Evolutionary conservation across 2,888 invertebrate species (phyloP), one percentile per base, ranked within the genome.

Genomic region (Cephus sareptanus): DNA sequence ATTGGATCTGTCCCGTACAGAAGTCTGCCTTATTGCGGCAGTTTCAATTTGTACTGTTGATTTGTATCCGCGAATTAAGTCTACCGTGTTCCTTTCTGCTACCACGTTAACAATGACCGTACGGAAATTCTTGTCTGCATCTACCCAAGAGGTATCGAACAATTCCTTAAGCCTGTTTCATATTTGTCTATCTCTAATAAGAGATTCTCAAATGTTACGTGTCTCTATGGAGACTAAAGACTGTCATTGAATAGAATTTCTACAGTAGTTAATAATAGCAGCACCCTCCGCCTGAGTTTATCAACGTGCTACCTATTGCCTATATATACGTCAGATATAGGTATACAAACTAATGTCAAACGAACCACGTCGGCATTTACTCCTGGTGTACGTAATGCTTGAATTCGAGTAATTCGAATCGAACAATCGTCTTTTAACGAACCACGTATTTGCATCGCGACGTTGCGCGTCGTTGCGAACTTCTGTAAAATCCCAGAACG

Each of bases 51-150:
- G 75, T 73, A 77, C 73, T 68, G 78, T 79, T 79, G 79, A 69
- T 76, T 75, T 71, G 80, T 80, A 79, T 76, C 76, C 79, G 75
- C 77, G 80, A 78, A 80, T 80, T 80, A 78, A 79, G 77, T 75
- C 23, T 69, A 74, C 74, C 35, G 35, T 37, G 23, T 74, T 34
- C 35, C 33, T 56, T 23, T 56, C 23, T 56, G 23, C 56, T 9
- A 23, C 56, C 9, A 23, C 56, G 23, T 56, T 56, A 56, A 56
- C 56, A 23, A 56, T 56, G 9, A 0, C 56, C 23, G 9, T 56
- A 56, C 56, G 23, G 23, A 56, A 56, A 56, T 23, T 56, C 56
- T 56, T 56, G 56, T 23, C 56, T 9, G 23, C 23, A 56, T 56
- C 23, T 56, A 56, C 23, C 56, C 56, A 9, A 23, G 56, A 56